phyloP scores from a whole-genome alignment of 2,888 invertebrate genomes.

The Polydesmus complanatus region DNA sequence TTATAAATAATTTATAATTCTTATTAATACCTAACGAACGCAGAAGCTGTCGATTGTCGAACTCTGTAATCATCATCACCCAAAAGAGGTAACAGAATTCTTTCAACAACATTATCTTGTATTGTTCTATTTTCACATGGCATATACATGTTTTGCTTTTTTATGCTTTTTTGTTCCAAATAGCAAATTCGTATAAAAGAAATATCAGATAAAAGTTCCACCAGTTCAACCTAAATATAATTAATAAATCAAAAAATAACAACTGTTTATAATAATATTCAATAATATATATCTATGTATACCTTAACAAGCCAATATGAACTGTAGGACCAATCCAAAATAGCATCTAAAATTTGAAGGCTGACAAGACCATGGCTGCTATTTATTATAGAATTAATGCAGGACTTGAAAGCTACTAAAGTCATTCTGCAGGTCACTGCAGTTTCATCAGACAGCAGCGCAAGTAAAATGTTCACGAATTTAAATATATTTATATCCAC shows the following conservation, averaged over 20 bases:
- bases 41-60: constrained; percentile 51
- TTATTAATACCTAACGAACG: constrained; percentile 41
- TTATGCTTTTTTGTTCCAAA: constrained; percentile 30
- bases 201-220: constrained; percentile 46
- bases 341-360: constrained; percentile 43
- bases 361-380: constrained; percentile 45
- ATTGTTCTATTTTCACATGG: not conserved
- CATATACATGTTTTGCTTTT: constrained; percentile 2
- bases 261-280: not conserved
- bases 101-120: constrained; percentile 44
- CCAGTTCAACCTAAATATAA: constrained; percentile 43
- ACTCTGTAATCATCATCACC: constrained; percentile 65
- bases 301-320: constrained; percentile 77
- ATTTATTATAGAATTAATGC: constrained; percentile 45
- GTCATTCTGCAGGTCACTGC: constrained; percentile 60
- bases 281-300: constrained; percentile 23
- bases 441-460: constrained; percentile 45
- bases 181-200: constrained; percentile 45
- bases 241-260: constrained; percentile 1
- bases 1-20: not conserved
- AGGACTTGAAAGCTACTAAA: constrained; percentile 45
- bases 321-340: constrained; percentile 51
- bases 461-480: constrained; percentile 28
- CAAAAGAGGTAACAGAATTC: constrained; percentile 49
- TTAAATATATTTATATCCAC: constrained; percentile 25